A percentile compares a stretch with the other conserved stretches of the same genome.
Evolutionary conservation across 2,113 vertebrate genomes (phyloP).

Genomic region (Ptychochromis oligacanthus): DNA sequence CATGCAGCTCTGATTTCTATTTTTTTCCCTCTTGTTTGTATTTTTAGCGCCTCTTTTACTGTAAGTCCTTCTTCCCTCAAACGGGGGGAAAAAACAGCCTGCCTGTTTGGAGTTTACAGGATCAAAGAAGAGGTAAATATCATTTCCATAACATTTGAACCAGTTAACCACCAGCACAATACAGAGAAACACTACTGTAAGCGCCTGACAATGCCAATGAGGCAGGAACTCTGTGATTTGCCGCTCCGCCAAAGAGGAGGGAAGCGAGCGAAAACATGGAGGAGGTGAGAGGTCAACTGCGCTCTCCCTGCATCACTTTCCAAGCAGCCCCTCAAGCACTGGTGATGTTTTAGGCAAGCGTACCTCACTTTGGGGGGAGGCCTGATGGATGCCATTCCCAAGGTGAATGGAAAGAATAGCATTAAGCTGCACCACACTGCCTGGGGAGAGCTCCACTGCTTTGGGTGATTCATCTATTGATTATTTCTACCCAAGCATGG

Average conservation of each 20-base stretch:
- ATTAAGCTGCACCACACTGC: slow-evolving; percentile 62
- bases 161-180: slow-evolving; percentile 74
- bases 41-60: slow-evolving; percentile 57
- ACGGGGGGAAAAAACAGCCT: neutral
- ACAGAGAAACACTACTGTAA: slow-evolving; percentile 69
- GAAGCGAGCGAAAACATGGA: slow-evolving; percentile 70
- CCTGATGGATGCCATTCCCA: slow-evolving; percentile 68
- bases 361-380: slow-evolving; percentile 67
- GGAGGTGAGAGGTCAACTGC: slow-evolving; percentile 67
- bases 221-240: slow-evolving; percentile 71
- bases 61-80: slow-evolving; percentile 38
- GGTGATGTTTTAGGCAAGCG: slow-evolving; percentile 68
- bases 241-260: slow-evolving; percentile 69
- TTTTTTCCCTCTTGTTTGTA: slow-evolving; percentile 47
- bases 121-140: slow-evolving; percentile 76
- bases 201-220: slow-evolving; percentile 74
- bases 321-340: slow-evolving; percentile 69
- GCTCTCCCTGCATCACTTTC: slow-evolving; percentile 73
- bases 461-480: slow-evolving; percentile 78
- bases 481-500: slow-evolving; percentile 69
- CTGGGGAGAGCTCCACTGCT: slow-evolving; percentile 62
- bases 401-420: slow-evolving; percentile 77
- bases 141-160: slow-evolving; percentile 80
- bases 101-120: slow-evolving; percentile 66
- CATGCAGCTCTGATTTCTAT: neutral